Conservation (phyloP, 2,888 invertebrate genomes). For the Athripsodes cinereus region DNA sequence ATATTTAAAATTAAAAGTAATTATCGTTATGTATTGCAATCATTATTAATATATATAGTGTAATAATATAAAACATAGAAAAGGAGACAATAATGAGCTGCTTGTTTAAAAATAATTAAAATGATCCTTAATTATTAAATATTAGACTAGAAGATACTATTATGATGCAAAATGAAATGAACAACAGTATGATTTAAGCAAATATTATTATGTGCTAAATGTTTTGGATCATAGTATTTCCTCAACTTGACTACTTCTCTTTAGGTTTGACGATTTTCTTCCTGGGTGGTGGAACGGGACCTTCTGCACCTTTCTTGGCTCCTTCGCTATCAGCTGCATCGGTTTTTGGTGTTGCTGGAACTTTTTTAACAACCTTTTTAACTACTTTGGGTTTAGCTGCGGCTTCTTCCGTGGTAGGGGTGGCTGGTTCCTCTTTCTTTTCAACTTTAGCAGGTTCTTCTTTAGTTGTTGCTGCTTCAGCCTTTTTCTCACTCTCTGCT, state of each 20-base stretch:
- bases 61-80: too few species aligned
- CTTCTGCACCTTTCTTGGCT: constrained; percentile 31
- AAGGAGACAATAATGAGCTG: too few species aligned
- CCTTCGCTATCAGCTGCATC: constrained; percentile 24
- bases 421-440: constrained; percentile 17
- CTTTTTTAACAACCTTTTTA: constrained; percentile 50
- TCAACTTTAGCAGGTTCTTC: background rate
- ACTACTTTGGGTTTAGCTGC: constrained; percentile 36
- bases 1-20: too few species aligned
- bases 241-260: constrained; percentile 34
- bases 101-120: too few species aligned
- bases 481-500: constrained; percentile 4
- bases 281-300: constrained; percentile 50
- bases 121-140: too few species aligned
- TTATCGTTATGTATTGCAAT: too few species aligned
- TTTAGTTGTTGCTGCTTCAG: constrained; percentile 19
- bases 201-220: background rate
- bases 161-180: constrained; percentile 1
- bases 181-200: background rate
- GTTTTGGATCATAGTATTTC: background rate
- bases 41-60: too few species aligned
- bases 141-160: constrained; percentile 18
- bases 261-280: constrained; percentile 53
- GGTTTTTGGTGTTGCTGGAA: constrained; percentile 37
- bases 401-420: constrained; percentile 25